Evolutionary conservation across 2,797 vertebrate species (phyloP), one percentile per base, ranked within the genome.

Genomic region (Thalassophryne amazonica): DNA sequence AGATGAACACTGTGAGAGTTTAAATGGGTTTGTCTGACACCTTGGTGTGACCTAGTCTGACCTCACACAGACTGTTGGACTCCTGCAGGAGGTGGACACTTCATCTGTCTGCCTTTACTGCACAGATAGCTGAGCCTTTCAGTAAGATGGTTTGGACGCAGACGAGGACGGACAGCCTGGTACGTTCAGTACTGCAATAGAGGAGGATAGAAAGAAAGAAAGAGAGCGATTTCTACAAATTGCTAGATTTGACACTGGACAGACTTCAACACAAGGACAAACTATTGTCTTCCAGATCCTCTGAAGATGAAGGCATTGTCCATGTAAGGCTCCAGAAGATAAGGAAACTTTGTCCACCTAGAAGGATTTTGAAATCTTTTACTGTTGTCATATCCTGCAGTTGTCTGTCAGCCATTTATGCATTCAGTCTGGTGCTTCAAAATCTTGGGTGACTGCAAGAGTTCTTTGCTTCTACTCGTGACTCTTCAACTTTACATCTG

Each of bases 61-160:
- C 32, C 25, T 25, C 21, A 11, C 11, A n/a, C 16, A 16, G 30
- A 28, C 30, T 52, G 9, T 43, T 60, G 38, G 59, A 35, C 50
- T 55, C 3, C 71, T 35, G 73, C 73, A 64, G 81, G 77, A 69
- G 71, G 69, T 61, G 57, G 58, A 59, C 55, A 48, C 50, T 33
- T 48, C 65, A 58, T 60, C 46, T 21, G 36, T 45, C 31, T 6
- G 23, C 57, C 34, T 57, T 47, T 29, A 48, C 43, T 24, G 7
- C 55, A 19, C 21, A 35, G n/a, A n/a, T n/a, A n/a, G n/a, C n/a
- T n/a, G n/a, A n/a, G n/a, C n/a, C n/a, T n/a, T n/a, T n/a, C 14
- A 18, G 30, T 20, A 43, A 45, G 59, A 40, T 18, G 21, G n/a
- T n/a, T 54, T 24, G 52, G 54, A 31, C 38, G 21, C 28, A 38